These are phyloP conservation scores for Periphyllus acericola DNA, from an alignment of 2,888 invertebrate species.

Conservation along the genomic window DNA sequence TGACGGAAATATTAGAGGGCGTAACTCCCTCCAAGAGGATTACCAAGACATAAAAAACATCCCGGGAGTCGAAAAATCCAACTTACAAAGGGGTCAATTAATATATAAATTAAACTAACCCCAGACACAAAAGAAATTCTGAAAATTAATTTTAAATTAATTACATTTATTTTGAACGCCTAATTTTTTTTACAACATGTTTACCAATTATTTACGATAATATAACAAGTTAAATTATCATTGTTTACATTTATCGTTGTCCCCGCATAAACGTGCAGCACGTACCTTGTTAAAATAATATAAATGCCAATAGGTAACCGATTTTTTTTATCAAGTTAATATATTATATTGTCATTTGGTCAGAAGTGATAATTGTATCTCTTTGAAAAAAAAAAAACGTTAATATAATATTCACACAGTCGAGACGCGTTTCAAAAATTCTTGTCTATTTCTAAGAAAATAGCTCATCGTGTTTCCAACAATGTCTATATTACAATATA, in stretches of 20 bases:
- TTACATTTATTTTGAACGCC: background rate
- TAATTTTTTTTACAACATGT: background rate
- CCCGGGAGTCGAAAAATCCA: constrained; percentile 33
- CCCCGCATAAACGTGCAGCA: background rate
- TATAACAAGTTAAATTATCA: too few species aligned
- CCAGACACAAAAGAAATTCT: constrained; percentile 28
- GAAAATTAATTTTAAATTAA: constrained; percentile 1
- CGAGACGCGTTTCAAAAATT: background rate
- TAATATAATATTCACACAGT: background rate
- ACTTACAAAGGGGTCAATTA: constrained; percentile 31
- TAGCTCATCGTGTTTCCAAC: background rate
- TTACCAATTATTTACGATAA: background rate
- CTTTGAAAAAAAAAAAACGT: background rate
- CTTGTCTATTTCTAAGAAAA: background rate
- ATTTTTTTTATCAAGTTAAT: constrained; percentile 1
- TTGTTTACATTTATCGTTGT: background rate
- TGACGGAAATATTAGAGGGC: constrained; percentile 50
- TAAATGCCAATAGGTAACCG: background rate
- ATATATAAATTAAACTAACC: constrained; percentile 16
- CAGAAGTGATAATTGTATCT: background rate
- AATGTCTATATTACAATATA: background rate
- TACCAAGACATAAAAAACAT: constrained; percentile 40
- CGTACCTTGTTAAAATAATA: background rate
- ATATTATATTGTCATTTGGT: background rate
- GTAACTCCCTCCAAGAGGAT: constrained; percentile 45